These are phyloP conservation scores for Lampris incognitus DNA, from an alignment of 2,113 vertebrate species.

Conservation along the genomic window DNA sequence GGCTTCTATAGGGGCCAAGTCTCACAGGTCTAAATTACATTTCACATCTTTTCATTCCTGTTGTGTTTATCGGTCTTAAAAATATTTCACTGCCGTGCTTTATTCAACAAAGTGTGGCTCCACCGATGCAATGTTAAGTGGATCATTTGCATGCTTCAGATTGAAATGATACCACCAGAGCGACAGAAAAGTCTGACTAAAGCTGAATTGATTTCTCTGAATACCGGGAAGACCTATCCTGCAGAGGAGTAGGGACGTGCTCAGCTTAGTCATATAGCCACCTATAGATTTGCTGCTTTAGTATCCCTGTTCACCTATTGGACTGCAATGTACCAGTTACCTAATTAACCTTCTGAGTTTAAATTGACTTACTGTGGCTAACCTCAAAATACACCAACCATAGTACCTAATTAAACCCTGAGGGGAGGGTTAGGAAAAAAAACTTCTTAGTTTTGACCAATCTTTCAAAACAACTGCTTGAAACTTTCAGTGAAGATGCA, in stretches of 20 bases:
- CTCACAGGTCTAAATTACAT: conserved; percentile 25
- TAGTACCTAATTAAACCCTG: conserved; percentile 39
- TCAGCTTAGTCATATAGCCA: conserved; percentile 8
- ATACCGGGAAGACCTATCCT: conserved; percentile 10
- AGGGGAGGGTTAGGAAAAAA: conserved; percentile 37
- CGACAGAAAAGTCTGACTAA: not conserved
- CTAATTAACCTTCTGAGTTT: conserved; percentile 55
- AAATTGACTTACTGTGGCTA: conserved; percentile 63
- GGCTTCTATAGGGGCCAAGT: not conserved
- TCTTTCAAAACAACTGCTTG: not conserved
- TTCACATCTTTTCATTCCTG: conserved; percentile 20
- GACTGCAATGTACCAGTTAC: conserved; percentile 33
- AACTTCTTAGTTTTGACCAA: not conserved
- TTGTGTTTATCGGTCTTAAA: conserved; percentile 29
- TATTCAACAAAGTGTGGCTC: conserved; percentile 29
- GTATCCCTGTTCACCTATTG: conserved; percentile 5
- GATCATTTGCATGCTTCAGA: conserved; percentile 5
- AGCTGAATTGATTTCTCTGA: not conserved
- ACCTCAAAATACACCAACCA: conserved; percentile 1
- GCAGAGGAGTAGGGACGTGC: not conserved
- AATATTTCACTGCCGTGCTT: conserved; percentile 33
- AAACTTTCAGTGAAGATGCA: not conserved
- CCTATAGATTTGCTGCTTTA: not conserved
- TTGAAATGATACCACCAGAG: conserved; percentile 26
- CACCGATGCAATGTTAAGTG: conserved; percentile 28